Percentiles rank a stretch among this genome's conserved stretches.
Evolutionary conservation across 2,888 invertebrate species (phyloP).

Genomic region (Ichneumoninae sp.): DNA sequence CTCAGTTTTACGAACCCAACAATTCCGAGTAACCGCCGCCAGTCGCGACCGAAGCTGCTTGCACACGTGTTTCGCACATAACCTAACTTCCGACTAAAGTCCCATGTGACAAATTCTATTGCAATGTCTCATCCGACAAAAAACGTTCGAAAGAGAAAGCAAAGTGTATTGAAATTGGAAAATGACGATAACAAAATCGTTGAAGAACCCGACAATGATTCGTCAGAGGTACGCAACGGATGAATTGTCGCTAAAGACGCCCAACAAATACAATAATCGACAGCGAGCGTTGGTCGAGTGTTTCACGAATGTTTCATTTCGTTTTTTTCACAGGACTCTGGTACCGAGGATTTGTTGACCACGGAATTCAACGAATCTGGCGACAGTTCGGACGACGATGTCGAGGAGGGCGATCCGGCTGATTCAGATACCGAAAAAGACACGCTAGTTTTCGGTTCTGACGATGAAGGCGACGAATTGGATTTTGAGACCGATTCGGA

Average conservation of each 20-base stretch:
- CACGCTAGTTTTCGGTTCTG: slow-evolving; percentile 85
- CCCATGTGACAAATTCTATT: slow-evolving; percentile 33
- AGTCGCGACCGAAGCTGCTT: not conserved
- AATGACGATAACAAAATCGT: slow-evolving; percentile 54
- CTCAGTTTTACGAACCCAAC: not conserved
- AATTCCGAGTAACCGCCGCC: not conserved
- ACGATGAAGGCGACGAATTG: slow-evolving; percentile 84
- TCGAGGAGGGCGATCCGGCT: slow-evolving; percentile 83
- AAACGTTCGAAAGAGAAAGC: slow-evolving; percentile 74
- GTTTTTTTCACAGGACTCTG: slow-evolving; percentile 75
- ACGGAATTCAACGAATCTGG: slow-evolving; percentile 81
- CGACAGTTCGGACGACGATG: slow-evolving; percentile 85
- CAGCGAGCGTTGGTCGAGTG: not conserved
- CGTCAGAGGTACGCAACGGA: slow-evolving; percentile 37
- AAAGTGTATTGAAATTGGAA: slow-evolving; percentile 52
- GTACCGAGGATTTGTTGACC: slow-evolving; percentile 76
- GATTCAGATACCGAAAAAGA: slow-evolving; percentile 84
- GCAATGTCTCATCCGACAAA: slow-evolving; percentile 65
- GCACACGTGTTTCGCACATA: slow-evolving; percentile 52
- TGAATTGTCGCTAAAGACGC: not conserved
- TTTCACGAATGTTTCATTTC: not conserved
- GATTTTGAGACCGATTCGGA: slow-evolving; percentile 70
- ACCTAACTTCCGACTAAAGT: slow-evolving; percentile 22
- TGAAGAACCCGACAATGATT: slow-evolving; percentile 61
- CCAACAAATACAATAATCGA: slow-evolving; percentile 13